Base-by-base conservation (phyloP, 2,113 vertebrate species). In the Gambusia affinis region DNA sequence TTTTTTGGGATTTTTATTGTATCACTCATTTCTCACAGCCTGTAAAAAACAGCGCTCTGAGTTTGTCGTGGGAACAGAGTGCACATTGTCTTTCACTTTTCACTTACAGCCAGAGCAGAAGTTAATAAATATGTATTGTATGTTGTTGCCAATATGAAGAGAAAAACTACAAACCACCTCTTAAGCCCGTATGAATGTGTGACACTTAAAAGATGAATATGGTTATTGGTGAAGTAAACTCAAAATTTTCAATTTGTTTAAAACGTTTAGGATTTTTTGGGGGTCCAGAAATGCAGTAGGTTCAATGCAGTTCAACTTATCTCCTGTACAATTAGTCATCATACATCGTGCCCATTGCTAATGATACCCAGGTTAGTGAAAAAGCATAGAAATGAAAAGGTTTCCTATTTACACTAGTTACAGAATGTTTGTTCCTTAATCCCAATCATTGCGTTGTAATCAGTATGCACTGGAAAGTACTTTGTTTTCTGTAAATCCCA, bases 401-500 rank as follows among this genome's bases (percentile, higher is more conserved):
- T 80, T 83, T 70, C 80, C 70, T 82, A 76, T 30, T 30, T 42
- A 30, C 62, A 81, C 6, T 73, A 77, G 78, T 73, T 72, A 75
- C 74, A 79, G 73, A 85, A 72, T 65, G 69, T 88, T 86, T 70
- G 67, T 76, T 37, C 61, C 83, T 85, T 60, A 63, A 73, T 80
- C 75, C 84, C 85, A 82, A 90, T 86, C 76, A 80, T 84, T 89
- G 72, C 90, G 86, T 93, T 91, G 81, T 90, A 90, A 92, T 94
- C 89, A 90, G 85, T 87, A 94, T 95, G 94, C 95, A 95, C 95
- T 95, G 95, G 95, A 95, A 94, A 93, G 87, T 91, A 93, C 91
- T 92, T 92, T 93, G 86, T 92, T 80, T 80, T 84, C 83, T 89
- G 83, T 92, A 89, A 92, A 90, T 93, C 80, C 83, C 70, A 70